Base-by-base conservation (phyloP, 2,113 vertebrate genomes). In the Oceanites oceanicus region DNA sequence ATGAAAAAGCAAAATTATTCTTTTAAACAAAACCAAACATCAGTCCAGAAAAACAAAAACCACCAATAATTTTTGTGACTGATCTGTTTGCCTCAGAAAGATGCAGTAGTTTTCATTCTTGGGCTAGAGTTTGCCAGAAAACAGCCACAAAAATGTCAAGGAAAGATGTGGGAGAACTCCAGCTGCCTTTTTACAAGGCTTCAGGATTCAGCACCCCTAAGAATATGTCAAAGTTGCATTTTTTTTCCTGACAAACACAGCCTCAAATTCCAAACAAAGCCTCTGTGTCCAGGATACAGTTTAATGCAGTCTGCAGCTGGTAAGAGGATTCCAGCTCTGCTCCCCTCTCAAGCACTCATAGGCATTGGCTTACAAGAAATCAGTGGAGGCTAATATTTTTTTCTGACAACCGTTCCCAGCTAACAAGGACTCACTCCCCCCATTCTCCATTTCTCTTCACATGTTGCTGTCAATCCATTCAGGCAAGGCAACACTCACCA, bases 401-500 rank as follows among this genome's bases (percentile, higher is more conserved):
- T 52, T 52, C 62, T 82, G 30, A 62, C 53, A 84, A 45, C 21
- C 2, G 10, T 34, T 75, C 40, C 77, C 52, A 88, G 62, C 66
- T 68, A 94, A 82, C 49, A 76, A 66, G 36, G 34, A 75, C 63
- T 38, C 38, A 44, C 10, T 90, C 25, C 36, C 40, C 30, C 10
- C 27, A 11, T 45, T 68, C 49, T 63, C 45, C 49, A 75, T 26
- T 83, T 68, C 47, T 59, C 40, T 70, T 66, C 19, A 52, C 23
- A 42, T 0, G 3, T 3, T 49, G 30, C 45, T 74, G 59, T 71
- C 71, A 91, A 30, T 14, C 29, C 42, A 29, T 11, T 30, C 49
- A 71, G 40, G 42, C 22, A 82, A 36, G 15, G 78, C 30, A 44
- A 72, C 59, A 94, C 97, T 97, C 97, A 99, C 99, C 99, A 58